Evolutionary conservation across 2,888 invertebrate species (phyloP), one percentile per base, ranked within the genome.

Genomic region (Yponomeuta plumbellus): DNA sequence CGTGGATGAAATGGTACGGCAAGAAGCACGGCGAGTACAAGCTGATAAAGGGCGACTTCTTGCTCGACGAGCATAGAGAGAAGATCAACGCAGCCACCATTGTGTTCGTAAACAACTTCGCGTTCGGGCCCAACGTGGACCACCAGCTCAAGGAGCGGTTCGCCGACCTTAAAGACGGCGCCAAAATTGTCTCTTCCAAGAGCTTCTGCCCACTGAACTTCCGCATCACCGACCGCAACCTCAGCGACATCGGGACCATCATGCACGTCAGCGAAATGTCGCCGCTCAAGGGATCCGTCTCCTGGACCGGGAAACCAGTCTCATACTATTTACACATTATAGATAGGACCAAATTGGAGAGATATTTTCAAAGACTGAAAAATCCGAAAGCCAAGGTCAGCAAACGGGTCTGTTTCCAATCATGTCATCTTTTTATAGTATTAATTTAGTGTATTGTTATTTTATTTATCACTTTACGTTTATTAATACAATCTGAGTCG

Each of bases 91-190:
- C 96, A 74, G 96, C 98, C 13, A 96, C 98, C 56, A 96, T 99
- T 79, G 98, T 99, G 70, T 99, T 99, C 92, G 99, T 99, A 58
- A 99, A 99, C 92, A 99, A 99, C 92, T 99, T 98, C 92, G 99
- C 99, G 59, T 99, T 99, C 87, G 98, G 98, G 13, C 98, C 99
- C 34, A 95, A 95, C 71, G 98, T 99, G 39, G 99, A 99, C 91
- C 98, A 99, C 87, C 96, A 97, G 91, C 86, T 99, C 73, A 99
- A 99, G 86, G 97, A 98, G 81, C 93, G 97, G 79, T 99, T 99
- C 89, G 98, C 98, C 40, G 98, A 99, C 88, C 93, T 99, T 78
- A 96, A 96, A 78, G 98, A 98, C 84, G 97, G 97, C 68, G 98
- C 99, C 61, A 94, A 97, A 77, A 99, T 99, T 74, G 98, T 99